Evolutionary conservation across 2,888 invertebrate genomes (phyloP), one percentile per base, ranked within the genome.

Genomic region (Agrotis puta): DNA sequence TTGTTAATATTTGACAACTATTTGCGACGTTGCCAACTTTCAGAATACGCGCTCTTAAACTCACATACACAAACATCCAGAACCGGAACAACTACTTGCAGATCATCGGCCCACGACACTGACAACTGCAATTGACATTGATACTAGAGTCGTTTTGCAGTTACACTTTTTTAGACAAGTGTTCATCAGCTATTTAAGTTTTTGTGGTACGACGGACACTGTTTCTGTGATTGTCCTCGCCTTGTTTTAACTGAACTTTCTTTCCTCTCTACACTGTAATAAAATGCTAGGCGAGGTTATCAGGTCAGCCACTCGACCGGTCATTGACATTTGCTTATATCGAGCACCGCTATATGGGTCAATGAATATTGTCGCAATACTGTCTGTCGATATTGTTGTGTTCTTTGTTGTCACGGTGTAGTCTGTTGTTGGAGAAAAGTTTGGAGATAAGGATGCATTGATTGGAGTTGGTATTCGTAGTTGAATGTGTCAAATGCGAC

Each of bases 281-380:
- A 74, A 74, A 63, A 69, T 71, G 9, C 71, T 20, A 11, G 50
- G 59, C 61, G 68, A 76, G 85, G 77, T 85, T 68, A 86, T 53
- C 62, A 70, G 85, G 82, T 85, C 79, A 73, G 58, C 77, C 58
- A 50, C 74, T 76, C 58, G 58, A 71, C 70, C 81, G 84, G 79
- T 66, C 85, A 78, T 82, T 79, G 87, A 84, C 87, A 76, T 83
- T 78, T 64, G 77, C 75, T 79, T 77, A 72, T 81, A 87, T 81
- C 80, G 74, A 80, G 84, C 85, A 67, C 39, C 66, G 63, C 61
- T 72, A 85, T 87, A 77, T 80, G 69, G 87, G 87, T 86, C 87
- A 87, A 84, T 83, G 79, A 79, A 66, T 74, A 74, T 56, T 73
- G 74, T 67, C 70, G 57, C 67, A 63, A 47, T 47, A 50, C 69